Conservation (phyloP, 2,797 vertebrate species). For the Catamblyrhynchus diadema region DNA sequence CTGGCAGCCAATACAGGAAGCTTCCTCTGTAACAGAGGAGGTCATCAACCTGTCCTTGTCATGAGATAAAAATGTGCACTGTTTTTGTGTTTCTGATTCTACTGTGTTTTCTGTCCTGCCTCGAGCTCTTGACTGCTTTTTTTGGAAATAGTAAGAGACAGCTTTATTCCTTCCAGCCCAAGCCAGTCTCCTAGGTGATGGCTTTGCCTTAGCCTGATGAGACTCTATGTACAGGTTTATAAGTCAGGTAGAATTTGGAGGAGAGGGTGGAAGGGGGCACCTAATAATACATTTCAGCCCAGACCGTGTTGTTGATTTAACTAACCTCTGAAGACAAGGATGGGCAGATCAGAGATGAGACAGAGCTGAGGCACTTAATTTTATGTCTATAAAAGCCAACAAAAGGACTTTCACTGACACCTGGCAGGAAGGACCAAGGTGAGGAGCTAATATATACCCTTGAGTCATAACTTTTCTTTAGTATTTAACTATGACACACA, state of each 20-base stretch:
- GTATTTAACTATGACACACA: not conserved
- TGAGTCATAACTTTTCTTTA: not conserved
- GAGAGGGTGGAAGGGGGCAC: not conserved
- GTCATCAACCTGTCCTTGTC: slow-evolving; percentile 31
- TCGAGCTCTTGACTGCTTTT: not conserved
- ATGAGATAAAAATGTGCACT: slow-evolving; percentile 16
- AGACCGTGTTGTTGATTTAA: not conserved
- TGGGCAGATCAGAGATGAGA: not conserved
- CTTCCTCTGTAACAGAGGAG: not conserved
- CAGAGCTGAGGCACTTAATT: not conserved
- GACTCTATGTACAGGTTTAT: not conserved
- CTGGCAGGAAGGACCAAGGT: not conserved
- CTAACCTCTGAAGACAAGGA: not conserved
- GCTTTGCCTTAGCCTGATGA: not conserved
- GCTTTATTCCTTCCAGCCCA: not conserved
- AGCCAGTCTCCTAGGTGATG: not conserved
- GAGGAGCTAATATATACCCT: not conserved
- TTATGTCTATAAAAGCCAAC: not conserved
- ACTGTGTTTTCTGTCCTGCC: not conserved
- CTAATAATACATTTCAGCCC: not conserved
- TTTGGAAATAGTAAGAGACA: not conserved
- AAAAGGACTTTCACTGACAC: not conserved
- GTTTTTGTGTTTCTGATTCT: not conserved
- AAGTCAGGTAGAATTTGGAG: not conserved
- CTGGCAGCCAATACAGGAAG: not conserved